Evolutionary conservation across 1,140 invertebrate species (phyloP), one percentile per base, ranked within the genome.

Genomic region (Pemphigus obesinymphae): DNA sequence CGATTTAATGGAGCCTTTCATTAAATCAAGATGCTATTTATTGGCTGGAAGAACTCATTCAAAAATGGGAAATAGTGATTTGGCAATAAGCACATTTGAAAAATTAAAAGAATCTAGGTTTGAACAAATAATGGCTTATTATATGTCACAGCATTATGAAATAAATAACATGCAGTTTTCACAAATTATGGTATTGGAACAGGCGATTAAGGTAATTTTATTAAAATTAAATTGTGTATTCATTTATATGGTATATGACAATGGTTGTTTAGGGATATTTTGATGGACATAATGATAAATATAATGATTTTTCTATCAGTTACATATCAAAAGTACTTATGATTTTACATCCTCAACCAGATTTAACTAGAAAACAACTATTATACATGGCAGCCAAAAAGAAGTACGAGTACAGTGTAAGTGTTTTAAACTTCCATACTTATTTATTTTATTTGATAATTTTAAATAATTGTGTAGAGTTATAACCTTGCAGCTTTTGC

Each of bases 71-170:
- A 45, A 80, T 58, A 63, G 37, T 45, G 55, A 80, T 31, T 61
- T 80, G 23, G 55, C 76, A 2, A 63, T 80, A 10, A 26, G 8
- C 29, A n/a, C 76, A 40, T 80, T 80, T n/a, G 55, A 63, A 20
- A 34, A 80, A 61, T 63, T 80, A 61, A 61, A 80, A 80, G 37
- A 11, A 7, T 20, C 76, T 31, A 7, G n/a, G 3, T 80, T 61
- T 43, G 45, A 31, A 45, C 43, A 31, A 63, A 61, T 61, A 63
- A 63, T 63, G 40, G 55, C 76, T 43, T 80, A 61, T 80, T 80
- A 80, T 2, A 63, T 80, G 76, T 63, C 37, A n/a, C 55, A 63
- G 23, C 76, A 80, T 63, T 80, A 80, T 45, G 76, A 63, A 80
- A 26, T 26, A 4, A 80, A 48, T 43, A 45, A 61, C 55, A 43